These are phyloP conservation scores for Megalopta genalis DNA, from an alignment of 1,140 invertebrate genomes.

Conservation along the genomic window DNA sequence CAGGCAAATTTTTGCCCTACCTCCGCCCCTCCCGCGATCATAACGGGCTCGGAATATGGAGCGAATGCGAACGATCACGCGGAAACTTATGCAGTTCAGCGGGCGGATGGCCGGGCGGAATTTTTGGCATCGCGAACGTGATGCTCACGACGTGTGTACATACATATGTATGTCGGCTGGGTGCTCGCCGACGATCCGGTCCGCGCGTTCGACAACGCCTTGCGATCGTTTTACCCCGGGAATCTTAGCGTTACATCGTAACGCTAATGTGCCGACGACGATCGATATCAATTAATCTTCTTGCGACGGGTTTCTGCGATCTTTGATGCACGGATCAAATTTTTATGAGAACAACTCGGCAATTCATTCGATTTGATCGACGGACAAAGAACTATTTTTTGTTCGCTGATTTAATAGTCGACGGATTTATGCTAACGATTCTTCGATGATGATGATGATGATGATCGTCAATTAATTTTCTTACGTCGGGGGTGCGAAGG, in stretches of 20 bases:
- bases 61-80: constrained; percentile 43
- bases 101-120: constrained; percentile 8
- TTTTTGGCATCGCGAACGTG: constrained; percentile 46
- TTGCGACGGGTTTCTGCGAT: no score
- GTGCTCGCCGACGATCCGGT: neutral
- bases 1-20: constrained; percentile 49
- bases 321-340: no score
- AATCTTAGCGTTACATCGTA: neutral
- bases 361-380: no score
- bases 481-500: no score
- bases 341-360: no score
- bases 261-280: no score
- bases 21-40: constrained; percentile 23
- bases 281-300: no score
- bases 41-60: constrained; percentile 51
- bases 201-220: neutral
- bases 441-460: no score
- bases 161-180: neutral
- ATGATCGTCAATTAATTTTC: no score
- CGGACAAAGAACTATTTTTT: no score
- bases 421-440: no score
- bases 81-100: constrained; percentile 41
- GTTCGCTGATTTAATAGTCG: no score
- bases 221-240: neutral
- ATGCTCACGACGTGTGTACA: neutral